These are phyloP conservation scores for Paelopatides confundens DNA, from an alignment of 53 echinoderm and acorn worm genomes.

Conservation along the genomic window DNA sequence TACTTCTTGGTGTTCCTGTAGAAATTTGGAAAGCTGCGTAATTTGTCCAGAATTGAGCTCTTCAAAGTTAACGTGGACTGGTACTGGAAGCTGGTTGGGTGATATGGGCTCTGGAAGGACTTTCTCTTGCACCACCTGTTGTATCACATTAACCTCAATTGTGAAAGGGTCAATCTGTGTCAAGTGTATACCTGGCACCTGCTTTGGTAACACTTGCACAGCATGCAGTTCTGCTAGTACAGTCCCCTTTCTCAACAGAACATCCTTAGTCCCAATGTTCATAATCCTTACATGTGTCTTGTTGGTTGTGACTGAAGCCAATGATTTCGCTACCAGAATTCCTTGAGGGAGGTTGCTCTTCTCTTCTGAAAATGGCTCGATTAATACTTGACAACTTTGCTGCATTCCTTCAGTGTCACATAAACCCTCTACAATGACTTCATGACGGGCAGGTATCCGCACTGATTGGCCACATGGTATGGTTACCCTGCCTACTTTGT, in stretches of 20 bases:
- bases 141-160: not conserved
- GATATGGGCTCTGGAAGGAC: not conserved
- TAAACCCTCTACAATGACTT: not conserved
- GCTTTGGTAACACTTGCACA: not conserved
- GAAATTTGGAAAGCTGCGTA: not conserved
- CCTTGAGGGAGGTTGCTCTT: not conserved
- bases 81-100: not conserved
- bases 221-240: not conserved
- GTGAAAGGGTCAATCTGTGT: not conserved
- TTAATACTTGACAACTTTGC: not conserved
- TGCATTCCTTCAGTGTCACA: not conserved
- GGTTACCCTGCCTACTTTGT: not conserved
- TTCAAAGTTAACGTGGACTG: not conserved
- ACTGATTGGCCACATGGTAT: not conserved
- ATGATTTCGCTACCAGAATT: not conserved
- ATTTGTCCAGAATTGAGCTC: not conserved
- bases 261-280: not conserved
- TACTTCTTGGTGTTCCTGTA: constrained; percentile 4
- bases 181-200: not conserved
- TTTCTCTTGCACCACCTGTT: not conserved
- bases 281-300: not conserved
- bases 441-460: not conserved
- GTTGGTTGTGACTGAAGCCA: not conserved
- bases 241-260: not conserved
- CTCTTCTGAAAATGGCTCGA: not conserved